Base-by-base conservation (phyloP, 2,888 invertebrate species). In the Sepioteuthis lessoniana region DNA sequence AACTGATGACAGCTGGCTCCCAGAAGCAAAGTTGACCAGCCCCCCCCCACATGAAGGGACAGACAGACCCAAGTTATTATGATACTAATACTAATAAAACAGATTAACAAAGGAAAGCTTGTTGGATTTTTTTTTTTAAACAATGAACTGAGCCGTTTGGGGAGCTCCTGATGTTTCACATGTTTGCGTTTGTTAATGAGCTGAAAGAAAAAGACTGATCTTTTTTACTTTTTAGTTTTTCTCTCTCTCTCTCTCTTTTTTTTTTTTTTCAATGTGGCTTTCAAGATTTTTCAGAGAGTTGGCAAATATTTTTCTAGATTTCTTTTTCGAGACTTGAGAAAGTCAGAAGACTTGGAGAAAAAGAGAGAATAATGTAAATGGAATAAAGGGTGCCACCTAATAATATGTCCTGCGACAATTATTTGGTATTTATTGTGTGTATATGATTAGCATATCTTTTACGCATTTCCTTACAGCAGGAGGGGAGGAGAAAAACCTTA, bases 291-390 rank as follows among this genome's bases (percentile, higher is more conserved):
- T 31, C n/a, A n/a, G 8, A 8, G 31, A 76, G 76, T 76, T 31
- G 76, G 76, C 76, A 76, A 76, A 76, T 76, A 76, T 76, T 76
- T 76, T 76, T 76, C 76, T 76, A 76, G 76, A 76, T n/a, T n/a
- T 76, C n/a, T 16, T 31, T 76, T 76, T 76, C 25, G 25, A 25
- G 25, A 21, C n/a, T n/a, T 19, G 10, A 31, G 31, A n/a, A 76
- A 76, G 76, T 76, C 76, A 76, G n/a, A 76, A n/a, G 76, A 31
- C 16, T 31, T 0, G 1, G 16, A 76, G 76, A 31, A n/a, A 76
- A 76, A 76, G 76, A 76, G 76, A 31, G 8, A 76, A 31, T 76
- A 76, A 76, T 76, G 76, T 76, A n/a, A n/a, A 76, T 76, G 76
- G 31, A 76, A 76, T 76, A n/a, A 76, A 0, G 76, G 76, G n/a